These are phyloP conservation scores for Leptocoma aspasia DNA, from an alignment of 2,113 vertebrate species.

Conservation along the genomic window DNA sequence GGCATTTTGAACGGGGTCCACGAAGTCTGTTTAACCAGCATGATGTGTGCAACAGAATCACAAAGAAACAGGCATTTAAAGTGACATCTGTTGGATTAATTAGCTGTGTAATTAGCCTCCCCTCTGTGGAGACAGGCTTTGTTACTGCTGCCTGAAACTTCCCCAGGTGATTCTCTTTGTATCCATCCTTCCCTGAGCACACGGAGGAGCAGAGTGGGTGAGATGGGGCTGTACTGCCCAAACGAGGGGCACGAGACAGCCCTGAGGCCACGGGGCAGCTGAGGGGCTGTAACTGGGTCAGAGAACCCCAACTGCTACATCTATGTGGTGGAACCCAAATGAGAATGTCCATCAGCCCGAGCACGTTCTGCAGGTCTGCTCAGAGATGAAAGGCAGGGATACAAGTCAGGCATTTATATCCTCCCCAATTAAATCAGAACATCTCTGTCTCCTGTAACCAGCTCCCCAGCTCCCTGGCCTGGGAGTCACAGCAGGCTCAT, in stretches of 20 bases:
- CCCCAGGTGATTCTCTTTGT: conserved; percentile 68
- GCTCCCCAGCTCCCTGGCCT: neutral
- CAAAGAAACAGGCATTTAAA: conserved; percentile 63
- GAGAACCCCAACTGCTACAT: neutral
- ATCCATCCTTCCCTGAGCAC: neutral
- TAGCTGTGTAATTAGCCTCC: conserved; percentile 73
- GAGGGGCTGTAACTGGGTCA: neutral
- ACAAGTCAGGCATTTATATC: no score
- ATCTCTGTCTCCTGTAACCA: neutral
- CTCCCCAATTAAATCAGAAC: neutral
- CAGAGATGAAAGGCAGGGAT: neutral
- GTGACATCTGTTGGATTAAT: conserved; percentile 75
- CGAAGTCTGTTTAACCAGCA: conserved; percentile 22
- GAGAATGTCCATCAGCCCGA: accelerated
- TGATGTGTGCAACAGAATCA: conserved; percentile 29
- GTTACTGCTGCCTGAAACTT: conserved; percentile 58
- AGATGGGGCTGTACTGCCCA: neutral
- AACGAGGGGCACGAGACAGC: neutral
- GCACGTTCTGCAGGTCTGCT: neutral
- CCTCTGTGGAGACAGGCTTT: conserved; percentile 60
- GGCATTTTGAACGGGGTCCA: conserved; percentile 10
- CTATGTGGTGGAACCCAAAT: neutral
- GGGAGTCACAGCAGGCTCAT: neutral
- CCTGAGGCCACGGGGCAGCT: neutral
- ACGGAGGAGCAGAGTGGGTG: neutral